phyloP scores from a whole-genome alignment of 2,113 vertebrate species.

The Centrocercus urophasianus region DNA sequence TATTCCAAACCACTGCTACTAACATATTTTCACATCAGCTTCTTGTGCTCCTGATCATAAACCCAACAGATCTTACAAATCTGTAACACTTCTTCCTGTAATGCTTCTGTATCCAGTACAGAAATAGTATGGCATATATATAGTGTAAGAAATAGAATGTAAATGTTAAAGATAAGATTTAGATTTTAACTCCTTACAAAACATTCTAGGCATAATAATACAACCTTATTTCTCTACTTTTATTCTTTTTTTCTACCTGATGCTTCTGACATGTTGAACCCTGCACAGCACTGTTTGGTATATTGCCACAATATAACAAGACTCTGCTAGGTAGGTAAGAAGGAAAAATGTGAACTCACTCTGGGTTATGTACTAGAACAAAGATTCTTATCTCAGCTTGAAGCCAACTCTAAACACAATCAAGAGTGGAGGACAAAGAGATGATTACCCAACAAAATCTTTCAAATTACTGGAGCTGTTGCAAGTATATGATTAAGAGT shows the following conservation, averaged over 20 bases:
- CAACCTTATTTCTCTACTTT: neutral
- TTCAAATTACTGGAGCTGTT: neutral
- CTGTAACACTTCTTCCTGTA: neutral
- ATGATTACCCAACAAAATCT: neutral
- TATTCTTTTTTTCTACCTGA: constrained; percentile 16
- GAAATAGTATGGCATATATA: neutral
- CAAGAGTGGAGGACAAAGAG: neutral
- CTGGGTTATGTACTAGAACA: constrained; percentile 15
- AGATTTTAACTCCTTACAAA: neutral
- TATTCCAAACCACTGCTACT: neutral
- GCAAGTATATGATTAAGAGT: neutral
- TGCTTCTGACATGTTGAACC: neutral
- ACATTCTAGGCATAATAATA: neutral
- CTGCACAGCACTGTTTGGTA: neutral
- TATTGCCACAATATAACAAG: constrained; percentile 4
- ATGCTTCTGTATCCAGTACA: neutral
- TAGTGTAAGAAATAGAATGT: neutral
- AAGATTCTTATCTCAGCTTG: constrained; percentile 34
- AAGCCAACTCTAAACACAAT: neutral
- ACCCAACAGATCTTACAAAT: neutral
- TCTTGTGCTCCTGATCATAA: neutral
- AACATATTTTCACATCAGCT: neutral
- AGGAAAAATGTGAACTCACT: constrained; percentile 18
- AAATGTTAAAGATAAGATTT: neutral
- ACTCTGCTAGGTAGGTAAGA: neutral